A percentile compares a stretch with the other conserved stretches of the same genome.
Evolutionary conservation across 2,888 invertebrate genomes (phyloP).

Genomic region (Meiosimyza platycephala): DNA sequence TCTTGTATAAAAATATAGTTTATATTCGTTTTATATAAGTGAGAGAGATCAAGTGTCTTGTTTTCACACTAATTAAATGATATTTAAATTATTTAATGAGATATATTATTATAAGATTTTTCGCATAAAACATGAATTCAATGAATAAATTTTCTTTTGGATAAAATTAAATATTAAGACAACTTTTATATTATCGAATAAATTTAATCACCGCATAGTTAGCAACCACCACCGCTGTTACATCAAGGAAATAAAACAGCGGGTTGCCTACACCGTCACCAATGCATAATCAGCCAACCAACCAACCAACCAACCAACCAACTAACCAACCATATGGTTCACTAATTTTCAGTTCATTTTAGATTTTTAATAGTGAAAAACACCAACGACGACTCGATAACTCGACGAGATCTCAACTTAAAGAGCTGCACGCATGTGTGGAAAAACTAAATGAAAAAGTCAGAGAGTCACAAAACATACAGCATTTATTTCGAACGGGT

Average conservation of each 20-base stretch:
- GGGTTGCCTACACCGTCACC: slow-evolving; percentile 25
- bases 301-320: background rate
- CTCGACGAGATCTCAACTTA: background rate
- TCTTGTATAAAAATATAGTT: too few species aligned
- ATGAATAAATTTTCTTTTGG: too few species aligned
- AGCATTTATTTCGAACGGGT: slow-evolving; percentile 51
- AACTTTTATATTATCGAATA: too few species aligned
- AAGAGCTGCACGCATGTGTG: slow-evolving; percentile 19
- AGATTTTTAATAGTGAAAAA: slow-evolving; percentile 39
- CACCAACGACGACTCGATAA: background rate
- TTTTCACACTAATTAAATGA: too few species aligned
- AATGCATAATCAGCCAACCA: background rate
- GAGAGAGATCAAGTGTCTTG: too few species aligned
- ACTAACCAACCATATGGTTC: slow-evolving; percentile 50
- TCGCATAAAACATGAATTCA: too few species aligned
- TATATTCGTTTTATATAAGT: too few species aligned
- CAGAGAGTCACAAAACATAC: slow-evolving; percentile 11
- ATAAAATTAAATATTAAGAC: too few species aligned
- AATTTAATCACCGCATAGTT: slow-evolving; percentile 34
- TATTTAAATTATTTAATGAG: too few species aligned
- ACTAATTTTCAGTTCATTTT: slow-evolving; percentile 56
- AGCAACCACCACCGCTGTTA: slow-evolving; percentile 27
- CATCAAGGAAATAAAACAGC: slow-evolving; percentile 39
- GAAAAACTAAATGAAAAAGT: too few species aligned
- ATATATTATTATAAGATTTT: too few species aligned